phyloP scores from a whole-genome alignment of 1,140 invertebrate genomes.

The Dinoponera quadriceps region DNA sequence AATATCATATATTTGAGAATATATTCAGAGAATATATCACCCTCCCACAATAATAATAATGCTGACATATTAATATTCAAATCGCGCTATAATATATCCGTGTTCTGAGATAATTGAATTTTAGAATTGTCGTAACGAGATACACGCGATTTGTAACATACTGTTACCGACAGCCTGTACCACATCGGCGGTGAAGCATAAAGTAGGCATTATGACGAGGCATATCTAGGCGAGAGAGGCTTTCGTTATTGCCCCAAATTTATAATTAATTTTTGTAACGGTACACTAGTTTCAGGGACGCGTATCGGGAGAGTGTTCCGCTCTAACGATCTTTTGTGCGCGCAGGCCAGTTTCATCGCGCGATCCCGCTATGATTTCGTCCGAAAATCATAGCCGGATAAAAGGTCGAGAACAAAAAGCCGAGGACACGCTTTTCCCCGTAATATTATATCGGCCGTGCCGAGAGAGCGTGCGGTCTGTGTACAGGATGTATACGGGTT shows the following conservation, averaged over 20 bases:
- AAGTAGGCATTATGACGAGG: constrained; percentile 65
- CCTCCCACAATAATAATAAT: too few relatives aligned
- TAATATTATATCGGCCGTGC: not conserved
- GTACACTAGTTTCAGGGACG: constrained; percentile 59
- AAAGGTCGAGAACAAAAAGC: constrained; percentile 35
- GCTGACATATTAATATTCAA: too few relatives aligned
- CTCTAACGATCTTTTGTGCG: constrained; percentile 42
- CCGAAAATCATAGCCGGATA: not conserved
- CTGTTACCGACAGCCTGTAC: not conserved
- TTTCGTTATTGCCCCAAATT: constrained; percentile 66
- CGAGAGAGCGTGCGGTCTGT: not conserved
- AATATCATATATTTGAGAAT: too few relatives aligned
- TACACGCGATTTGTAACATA: not conserved
- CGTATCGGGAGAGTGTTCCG: constrained; percentile 64
- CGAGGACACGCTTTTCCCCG: not conserved
- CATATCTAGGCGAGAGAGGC: constrained; percentile 54
- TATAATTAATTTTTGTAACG: constrained; percentile 74
- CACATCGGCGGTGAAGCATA: constrained; percentile 62
- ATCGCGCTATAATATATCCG: too few relatives aligned
- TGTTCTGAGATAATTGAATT: too few relatives aligned
- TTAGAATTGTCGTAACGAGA: too few relatives aligned
- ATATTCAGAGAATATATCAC: too few relatives aligned
- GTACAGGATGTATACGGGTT: too few relatives aligned
- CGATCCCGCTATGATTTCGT: constrained; percentile 25
- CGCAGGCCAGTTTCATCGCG: not conserved